Conservation (phyloP, 2,888 invertebrate genomes). For the Caenorhabditis zanzibari region DNA sequence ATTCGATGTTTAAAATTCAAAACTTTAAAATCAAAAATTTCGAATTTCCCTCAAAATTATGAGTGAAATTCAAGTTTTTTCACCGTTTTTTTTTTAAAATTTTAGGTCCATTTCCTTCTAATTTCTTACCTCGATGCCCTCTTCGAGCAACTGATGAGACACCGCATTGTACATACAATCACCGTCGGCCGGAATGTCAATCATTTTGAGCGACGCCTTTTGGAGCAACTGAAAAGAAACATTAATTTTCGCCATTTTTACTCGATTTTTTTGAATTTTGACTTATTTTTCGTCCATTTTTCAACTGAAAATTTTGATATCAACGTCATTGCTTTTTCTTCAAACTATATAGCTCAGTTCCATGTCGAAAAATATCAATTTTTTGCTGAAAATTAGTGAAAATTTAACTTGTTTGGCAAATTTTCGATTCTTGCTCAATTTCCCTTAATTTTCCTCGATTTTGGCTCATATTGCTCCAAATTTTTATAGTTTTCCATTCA, state of each 20-base stretch:
- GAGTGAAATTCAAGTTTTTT: no score
- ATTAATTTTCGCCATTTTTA: no score
- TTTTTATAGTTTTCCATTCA: neutral
- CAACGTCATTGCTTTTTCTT: no score
- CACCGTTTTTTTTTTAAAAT: no score
- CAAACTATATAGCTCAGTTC: no score
- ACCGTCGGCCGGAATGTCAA: slow-evolving; percentile 81
- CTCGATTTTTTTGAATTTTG: neutral
- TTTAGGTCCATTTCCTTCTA: neutral
- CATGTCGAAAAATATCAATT: neutral
- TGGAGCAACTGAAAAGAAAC: slow-evolving; percentile 64
- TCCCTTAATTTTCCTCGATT: neutral
- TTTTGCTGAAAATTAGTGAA: no score
- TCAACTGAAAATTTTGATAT: neutral
- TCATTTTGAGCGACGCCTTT: slow-evolving; percentile 66
- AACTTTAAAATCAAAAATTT: neutral
- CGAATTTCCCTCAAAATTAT: no score
- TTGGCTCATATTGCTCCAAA: neutral
- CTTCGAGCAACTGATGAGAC: slow-evolving; percentile 77
- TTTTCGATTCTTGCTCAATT: neutral
- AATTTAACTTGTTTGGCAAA: no score
- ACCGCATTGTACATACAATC: slow-evolving; percentile 83
- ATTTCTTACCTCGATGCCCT: slow-evolving; percentile 40
- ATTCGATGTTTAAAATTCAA: neutral
- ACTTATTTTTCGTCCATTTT: neutral